Conservation (phyloP, 2,888 invertebrate species). For the Linnaemya vulpina region DNA sequence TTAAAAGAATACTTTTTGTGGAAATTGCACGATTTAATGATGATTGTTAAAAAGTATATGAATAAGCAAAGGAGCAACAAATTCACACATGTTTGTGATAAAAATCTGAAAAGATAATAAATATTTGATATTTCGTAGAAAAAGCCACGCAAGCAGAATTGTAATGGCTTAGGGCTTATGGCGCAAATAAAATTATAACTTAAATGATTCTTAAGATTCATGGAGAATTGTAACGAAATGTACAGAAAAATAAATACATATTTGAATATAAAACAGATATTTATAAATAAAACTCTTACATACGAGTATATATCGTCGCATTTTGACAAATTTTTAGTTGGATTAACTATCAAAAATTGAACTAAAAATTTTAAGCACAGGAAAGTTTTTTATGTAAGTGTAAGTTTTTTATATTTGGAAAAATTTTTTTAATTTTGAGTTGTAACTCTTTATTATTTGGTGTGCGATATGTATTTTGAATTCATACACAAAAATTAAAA, state of each 20-base stretch:
- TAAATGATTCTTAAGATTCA: constrained; percentile 21
- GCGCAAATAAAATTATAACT: neutral
- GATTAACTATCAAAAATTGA: too few relatives aligned
- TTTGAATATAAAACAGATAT: too few relatives aligned
- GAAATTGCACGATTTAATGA: constrained; percentile 1
- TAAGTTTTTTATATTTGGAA: too few relatives aligned
- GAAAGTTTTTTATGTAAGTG: too few relatives aligned
- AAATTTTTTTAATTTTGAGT: too few relatives aligned
- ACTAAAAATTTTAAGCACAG: too few relatives aligned
- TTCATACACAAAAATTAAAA: constrained; percentile 21
- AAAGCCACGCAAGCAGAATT: constrained; percentile 18
- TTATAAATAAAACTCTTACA: constrained; percentile 13
- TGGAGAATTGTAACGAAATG: constrained; percentile 44
- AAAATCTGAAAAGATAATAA: neutral
- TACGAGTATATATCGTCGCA: neutral
- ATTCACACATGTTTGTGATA: constrained; percentile 39
- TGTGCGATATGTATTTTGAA: too few relatives aligned
- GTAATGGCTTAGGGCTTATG: constrained; percentile 11
- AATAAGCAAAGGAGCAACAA: neutral
- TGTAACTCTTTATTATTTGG: too few relatives aligned
- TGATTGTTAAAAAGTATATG: neutral
- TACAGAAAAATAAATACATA: neutral
- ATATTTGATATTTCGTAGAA: constrained; percentile 9
- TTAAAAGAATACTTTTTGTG: neutral
- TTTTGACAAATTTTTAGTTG: too few relatives aligned